These are phyloP conservation scores for Cossypha heuglini DNA, from an alignment of 2,797 vertebrate species.

Conservation along the genomic window DNA sequence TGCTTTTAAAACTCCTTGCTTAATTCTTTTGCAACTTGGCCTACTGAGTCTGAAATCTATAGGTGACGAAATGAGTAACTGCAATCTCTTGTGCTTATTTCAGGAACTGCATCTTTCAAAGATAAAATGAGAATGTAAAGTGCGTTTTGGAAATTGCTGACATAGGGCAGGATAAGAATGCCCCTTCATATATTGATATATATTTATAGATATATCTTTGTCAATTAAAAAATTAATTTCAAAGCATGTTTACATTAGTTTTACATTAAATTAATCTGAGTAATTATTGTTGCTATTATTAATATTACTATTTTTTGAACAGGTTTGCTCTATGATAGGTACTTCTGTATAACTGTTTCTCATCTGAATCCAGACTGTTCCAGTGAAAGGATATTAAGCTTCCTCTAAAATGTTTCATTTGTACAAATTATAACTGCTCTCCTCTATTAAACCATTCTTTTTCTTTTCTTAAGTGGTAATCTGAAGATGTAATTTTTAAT, in stretches of 20 bases:
- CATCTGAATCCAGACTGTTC: not conserved
- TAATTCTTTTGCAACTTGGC: not conserved
- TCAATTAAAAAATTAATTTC: not conserved
- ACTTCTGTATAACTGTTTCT: not conserved
- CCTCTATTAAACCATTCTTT: not conserved
- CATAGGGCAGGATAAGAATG: not conserved
- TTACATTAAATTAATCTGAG: not conserved
- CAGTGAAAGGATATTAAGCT: not conserved
- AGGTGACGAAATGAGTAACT: not conserved
- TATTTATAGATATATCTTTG: not conserved
- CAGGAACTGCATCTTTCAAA: not conserved
- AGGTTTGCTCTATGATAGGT: not conserved
- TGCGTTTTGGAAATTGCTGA: not conserved
- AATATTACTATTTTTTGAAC: not conserved
- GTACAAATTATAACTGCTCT: not conserved
- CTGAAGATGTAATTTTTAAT: not conserved
- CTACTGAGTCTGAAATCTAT: not conserved
- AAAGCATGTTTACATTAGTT: not conserved
- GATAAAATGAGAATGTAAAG: not conserved
- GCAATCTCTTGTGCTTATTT: not conserved
- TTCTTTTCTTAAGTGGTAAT: not conserved
- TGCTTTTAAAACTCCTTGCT: not conserved
- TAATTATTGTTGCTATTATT: not conserved
- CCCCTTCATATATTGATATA: not conserved
- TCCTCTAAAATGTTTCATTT: not conserved